These are phyloP conservation scores for Erynnis tages DNA, from an alignment of 2,888 invertebrate species.

Conservation along the genomic window DNA sequence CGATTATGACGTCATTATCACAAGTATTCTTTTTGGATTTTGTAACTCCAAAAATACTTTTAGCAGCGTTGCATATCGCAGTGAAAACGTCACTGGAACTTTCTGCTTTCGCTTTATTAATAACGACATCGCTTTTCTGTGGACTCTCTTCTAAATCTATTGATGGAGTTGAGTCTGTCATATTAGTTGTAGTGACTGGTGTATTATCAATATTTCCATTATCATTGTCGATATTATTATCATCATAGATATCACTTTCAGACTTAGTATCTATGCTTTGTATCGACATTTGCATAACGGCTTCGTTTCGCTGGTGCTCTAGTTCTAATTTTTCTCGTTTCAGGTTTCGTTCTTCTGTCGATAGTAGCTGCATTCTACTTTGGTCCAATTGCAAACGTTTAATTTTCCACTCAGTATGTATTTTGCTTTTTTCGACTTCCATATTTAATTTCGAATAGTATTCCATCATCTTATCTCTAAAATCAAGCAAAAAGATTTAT, in stretches of 20 bases:
- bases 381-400: constrained; percentile 71
- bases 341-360: constrained; percentile 76
- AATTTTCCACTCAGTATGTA: constrained; percentile 81
- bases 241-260: constrained; percentile 41
- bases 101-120: constrained; percentile 44
- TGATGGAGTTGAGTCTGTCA: constrained; percentile 31
- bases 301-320: constrained; percentile 64
- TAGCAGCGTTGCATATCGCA: constrained; percentile 62
- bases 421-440: constrained; percentile 79
- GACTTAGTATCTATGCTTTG: constrained; percentile 51
- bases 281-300: constrained; percentile 63
- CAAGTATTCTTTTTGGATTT: constrained; percentile 44
- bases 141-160: constrained; percentile 33
- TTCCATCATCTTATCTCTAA: constrained; percentile 81
- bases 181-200: constrained; percentile 22
- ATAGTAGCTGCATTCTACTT: constrained; percentile 67
- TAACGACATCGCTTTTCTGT: constrained; percentile 35
- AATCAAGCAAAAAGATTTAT: constrained; percentile 37
- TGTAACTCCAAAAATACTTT: constrained; percentile 57
- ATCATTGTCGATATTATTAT: constrained; percentile 30
- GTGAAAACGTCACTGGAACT: constrained; percentile 54
- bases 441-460: constrained; percentile 84
- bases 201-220: constrained; percentile 20
- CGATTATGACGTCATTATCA: constrained; percentile 59
- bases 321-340: constrained; percentile 78